These are phyloP conservation scores for Heliconius charithonia DNA, from an alignment of 2,888 invertebrate genomes.

Conservation along the genomic window DNA sequence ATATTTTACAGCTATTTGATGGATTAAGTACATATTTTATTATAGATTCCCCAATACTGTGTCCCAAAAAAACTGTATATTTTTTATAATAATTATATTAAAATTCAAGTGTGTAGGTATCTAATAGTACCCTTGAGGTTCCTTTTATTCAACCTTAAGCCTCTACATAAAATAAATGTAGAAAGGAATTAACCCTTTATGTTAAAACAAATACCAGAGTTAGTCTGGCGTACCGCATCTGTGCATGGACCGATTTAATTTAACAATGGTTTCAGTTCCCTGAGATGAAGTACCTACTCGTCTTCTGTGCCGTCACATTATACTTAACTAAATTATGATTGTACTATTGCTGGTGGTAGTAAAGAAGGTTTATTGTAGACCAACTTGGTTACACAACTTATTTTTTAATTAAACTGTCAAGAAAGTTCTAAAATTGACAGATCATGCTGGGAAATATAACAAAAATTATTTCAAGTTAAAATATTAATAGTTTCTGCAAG, in stretches of 20 bases:
- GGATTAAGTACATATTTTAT: too few relatives aligned
- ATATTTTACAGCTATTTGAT: background rate
- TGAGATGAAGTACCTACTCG: constrained; percentile 37
- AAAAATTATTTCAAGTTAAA: background rate
- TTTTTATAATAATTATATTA: background rate
- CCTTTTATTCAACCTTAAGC: constrained; percentile 9
- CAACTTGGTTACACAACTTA: background rate
- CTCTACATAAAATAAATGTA: constrained; percentile 27
- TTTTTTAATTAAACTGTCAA: constrained; percentile 18
- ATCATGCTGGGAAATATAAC: background rate
- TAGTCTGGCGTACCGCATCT: constrained; percentile 47
- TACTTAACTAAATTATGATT: constrained; percentile 43
- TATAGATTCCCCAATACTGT: background rate
- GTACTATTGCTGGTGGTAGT: constrained; percentile 16
- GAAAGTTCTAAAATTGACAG: constrained; percentile 20
- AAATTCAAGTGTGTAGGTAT: background rate
- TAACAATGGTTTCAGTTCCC: constrained; percentile 43
- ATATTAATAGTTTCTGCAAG: background rate
- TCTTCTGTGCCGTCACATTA: constrained; percentile 40
- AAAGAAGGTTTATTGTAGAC: constrained; percentile 22
- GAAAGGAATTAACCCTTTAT: constrained; percentile 45
- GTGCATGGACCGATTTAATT: constrained; percentile 47
- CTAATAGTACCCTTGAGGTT: background rate
- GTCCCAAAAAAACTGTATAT: background rate
- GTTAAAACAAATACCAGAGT: constrained; percentile 46